Percentiles rank a stretch among this genome's conserved stretches.
Evolutionary conservation across 1,140 invertebrate genomes (phyloP).

Genomic region (Trichonephila inaurata): DNA sequence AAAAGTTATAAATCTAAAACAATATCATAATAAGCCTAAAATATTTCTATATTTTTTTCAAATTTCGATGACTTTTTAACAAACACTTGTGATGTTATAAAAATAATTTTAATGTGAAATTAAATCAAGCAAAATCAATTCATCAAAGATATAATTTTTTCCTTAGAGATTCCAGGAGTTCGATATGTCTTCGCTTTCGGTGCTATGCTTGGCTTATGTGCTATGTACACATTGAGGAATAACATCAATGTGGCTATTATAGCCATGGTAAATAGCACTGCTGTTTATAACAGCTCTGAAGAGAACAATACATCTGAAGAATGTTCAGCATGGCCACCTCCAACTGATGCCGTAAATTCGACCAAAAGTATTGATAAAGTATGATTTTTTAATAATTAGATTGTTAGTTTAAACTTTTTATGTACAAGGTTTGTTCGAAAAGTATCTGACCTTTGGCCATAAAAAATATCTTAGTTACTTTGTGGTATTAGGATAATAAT

Average conservation of each 20-base stretch:
- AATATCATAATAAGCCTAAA: too few relatives aligned
- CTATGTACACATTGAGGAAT: constrained; percentile 94
- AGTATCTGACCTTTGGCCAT: too few relatives aligned
- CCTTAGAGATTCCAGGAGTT: not conserved
- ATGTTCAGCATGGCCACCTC: not conserved
- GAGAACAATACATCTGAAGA: not conserved
- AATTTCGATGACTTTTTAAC: too few relatives aligned
- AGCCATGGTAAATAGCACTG: constrained; percentile 90
- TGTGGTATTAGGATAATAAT: too few relatives aligned
- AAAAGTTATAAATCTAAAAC: too few relatives aligned
- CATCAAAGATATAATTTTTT: not conserved
- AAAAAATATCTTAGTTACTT: too few relatives aligned
- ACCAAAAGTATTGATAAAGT: not conserved
- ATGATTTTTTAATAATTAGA: not conserved
- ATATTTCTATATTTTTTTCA: too few relatives aligned
- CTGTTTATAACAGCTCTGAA: not conserved
- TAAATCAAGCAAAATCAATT: not conserved
- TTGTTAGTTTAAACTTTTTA: not conserved
- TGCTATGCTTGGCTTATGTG: not conserved
- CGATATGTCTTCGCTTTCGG: not conserved
- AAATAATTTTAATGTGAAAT: too few relatives aligned
- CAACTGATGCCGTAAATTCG: not conserved
- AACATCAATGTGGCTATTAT: constrained; percentile 98
- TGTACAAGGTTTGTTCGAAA: too few relatives aligned
- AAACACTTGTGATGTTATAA: too few relatives aligned